Base-by-base conservation (phyloP, 2,888 invertebrate genomes). In the Rhingia campestris region DNA sequence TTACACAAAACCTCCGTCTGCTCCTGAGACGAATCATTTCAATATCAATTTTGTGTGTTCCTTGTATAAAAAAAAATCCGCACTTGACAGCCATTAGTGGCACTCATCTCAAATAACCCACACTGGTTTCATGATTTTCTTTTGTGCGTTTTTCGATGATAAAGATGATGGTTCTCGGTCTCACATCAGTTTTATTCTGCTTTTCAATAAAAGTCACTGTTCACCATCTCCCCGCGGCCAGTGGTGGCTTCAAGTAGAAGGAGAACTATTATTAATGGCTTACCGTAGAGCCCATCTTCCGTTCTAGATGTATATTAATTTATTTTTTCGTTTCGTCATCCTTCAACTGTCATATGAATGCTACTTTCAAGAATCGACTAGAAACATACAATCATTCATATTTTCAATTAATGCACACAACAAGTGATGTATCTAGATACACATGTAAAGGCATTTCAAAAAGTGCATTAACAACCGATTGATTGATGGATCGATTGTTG, bases 241-340 rank as follows among this genome's bases (percentile, higher is more conserved):
- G 22, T 22, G 22, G 39, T 10, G 39, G 2, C 10, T 39, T 39
- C 1, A 39, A 39, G 39, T 10, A 39, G 39, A 39, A 3, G 39
- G 10, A 39, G 39, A 10, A 39, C 39, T 56, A 49, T 49, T 49
- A 49, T 33, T 58, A 58, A 58, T 58, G 47, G 39, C 39, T 47
- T 37, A 30, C 39, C n/a, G n/a, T n/a, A n/a, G n/a, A n/a, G n/a
- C n/a, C n/a, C 58, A 67, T 67, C 30, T 58, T 30, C 22, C 35
- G 56, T 32, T 37, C 30, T 39, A 37, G 10, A 39, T 22, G 22
- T 22, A 2, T 39, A 39, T 39, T 39, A 10, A 39, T 6, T 10
- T n/a, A n/a, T 9, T 39, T 39, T 6, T 39, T 39, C 3, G 39
- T 39, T 39, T 3, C 7, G 39, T 2, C 22, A 22, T 22, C 22